Evolutionary conservation across 2,888 invertebrate species (phyloP).

Genomic region (Eupelmus urozonus): DNA sequence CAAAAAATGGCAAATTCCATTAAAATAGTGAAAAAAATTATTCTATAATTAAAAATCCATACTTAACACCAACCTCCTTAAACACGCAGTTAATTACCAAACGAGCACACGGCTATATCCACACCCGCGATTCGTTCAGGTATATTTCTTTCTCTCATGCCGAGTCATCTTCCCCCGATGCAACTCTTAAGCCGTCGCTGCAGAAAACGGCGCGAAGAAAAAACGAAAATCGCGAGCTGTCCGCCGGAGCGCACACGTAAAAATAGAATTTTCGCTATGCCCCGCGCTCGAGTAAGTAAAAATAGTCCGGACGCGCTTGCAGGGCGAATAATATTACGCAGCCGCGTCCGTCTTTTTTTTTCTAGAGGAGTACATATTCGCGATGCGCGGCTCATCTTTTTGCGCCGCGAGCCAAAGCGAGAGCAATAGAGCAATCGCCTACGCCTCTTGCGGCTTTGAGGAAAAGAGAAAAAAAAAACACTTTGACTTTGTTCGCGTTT

Average conservation of each 20-base stretch:
- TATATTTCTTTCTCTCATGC: neutral
- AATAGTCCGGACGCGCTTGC: constrained; percentile 39
- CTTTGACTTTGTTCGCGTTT: constrained; percentile 51
- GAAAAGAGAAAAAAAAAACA: constrained; percentile 50
- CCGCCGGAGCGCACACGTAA: constrained; percentile 45
- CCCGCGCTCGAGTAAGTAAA: constrained; percentile 37
- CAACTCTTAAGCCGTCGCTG: constrained; percentile 3
- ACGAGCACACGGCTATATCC: neutral
- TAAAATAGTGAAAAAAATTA: no score
- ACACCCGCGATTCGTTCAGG: constrained; percentile 18
- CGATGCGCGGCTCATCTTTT: constrained; percentile 2
- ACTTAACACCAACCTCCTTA: no score
- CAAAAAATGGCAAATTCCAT: no score
- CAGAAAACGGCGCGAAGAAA: constrained; percentile 1
- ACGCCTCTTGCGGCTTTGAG: constrained; percentile 23
- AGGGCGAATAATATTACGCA: neutral
- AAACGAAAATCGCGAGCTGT: constrained; percentile 5
- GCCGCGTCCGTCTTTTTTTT: neutral
- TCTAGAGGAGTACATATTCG: neutral
- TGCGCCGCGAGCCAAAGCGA: neutral
- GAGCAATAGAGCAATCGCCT: constrained; percentile 45
- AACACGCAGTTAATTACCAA: neutral
- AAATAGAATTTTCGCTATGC: constrained; percentile 58
- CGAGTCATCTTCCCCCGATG: neutral
- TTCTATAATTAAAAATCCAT: no score